Evolutionary conservation across 1,140 invertebrate species (phyloP).

Genomic region (Littorina saxatilis): DNA sequence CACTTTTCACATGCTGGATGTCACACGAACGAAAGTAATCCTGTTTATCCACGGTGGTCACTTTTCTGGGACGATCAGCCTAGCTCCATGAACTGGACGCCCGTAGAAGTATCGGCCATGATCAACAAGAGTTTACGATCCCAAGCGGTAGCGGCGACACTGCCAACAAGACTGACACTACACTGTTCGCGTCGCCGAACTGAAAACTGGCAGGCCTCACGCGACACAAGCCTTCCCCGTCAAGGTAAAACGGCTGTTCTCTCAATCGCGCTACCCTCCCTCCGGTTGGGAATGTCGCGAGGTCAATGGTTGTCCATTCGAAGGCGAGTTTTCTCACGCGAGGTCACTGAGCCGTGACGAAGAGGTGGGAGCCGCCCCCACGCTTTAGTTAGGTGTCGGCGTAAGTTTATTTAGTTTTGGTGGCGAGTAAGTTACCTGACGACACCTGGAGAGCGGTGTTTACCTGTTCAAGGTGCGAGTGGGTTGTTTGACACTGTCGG

Average conservation of each 20-base stretch:
- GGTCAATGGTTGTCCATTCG: background rate
- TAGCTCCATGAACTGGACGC: background rate
- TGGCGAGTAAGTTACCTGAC: too few relatives aligned
- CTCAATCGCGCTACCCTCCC: constrained; percentile 7
- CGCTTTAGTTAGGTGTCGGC: too few relatives aligned
- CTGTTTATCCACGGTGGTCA: background rate
- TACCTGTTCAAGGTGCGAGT: too few relatives aligned
- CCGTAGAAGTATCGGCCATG: too few relatives aligned
- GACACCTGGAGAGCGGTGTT: too few relatives aligned
- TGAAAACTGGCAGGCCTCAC: constrained; percentile 2
- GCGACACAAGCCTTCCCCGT: constrained; percentile 19
- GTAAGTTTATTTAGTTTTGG: too few relatives aligned
- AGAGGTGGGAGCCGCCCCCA: constrained; percentile 13
- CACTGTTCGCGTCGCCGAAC: too few relatives aligned
- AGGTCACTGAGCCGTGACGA: background rate
- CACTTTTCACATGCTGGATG: too few relatives aligned
- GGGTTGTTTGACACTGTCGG: background rate
- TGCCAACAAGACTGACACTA: too few relatives aligned
- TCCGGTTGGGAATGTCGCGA: constrained; percentile 3
- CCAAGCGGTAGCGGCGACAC: too few relatives aligned
- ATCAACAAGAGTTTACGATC: too few relatives aligned
- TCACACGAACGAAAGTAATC: background rate
- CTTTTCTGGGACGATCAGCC: too few relatives aligned
- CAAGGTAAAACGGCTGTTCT: constrained; percentile 15
- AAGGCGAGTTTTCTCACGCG: background rate